phyloP scores from a whole-genome alignment of 2,113 vertebrate species.

The Sinosuthora webbiana region DNA sequence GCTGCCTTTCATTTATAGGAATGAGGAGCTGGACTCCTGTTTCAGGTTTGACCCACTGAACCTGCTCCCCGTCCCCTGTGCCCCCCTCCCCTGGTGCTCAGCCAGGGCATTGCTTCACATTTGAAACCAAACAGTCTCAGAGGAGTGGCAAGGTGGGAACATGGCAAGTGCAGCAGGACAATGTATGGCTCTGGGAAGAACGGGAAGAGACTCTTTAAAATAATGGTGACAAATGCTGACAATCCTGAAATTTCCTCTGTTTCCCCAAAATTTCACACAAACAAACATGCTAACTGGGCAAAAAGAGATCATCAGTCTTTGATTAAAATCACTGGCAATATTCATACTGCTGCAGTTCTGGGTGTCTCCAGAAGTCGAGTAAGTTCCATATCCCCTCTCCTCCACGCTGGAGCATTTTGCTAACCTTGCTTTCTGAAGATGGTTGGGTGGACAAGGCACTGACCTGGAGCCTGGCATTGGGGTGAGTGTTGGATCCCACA shows the following conservation, averaged over 20 bases:
- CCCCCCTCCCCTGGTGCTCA: background rate
- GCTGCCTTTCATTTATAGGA: constrained; percentile 33
- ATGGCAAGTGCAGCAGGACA: rapidly evolving
- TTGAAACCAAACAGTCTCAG: background rate
- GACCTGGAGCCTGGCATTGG: background rate
- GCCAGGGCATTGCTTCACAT: background rate
- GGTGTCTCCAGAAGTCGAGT: background rate
- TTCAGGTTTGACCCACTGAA: constrained; percentile 30
- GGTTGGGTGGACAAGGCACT: background rate
- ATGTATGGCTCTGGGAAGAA: background rate
- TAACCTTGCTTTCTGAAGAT: background rate
- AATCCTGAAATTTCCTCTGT: background rate
- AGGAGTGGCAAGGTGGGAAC: background rate
- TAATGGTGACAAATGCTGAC: background rate
- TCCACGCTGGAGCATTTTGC: background rate
- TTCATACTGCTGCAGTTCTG: background rate
- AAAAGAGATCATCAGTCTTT: background rate
- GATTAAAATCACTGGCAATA: background rate
- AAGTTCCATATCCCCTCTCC: background rate
- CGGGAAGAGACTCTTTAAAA: background rate
- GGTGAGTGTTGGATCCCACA: background rate
- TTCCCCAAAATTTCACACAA: background rate
- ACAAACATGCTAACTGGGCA: background rate
- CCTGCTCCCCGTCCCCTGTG: background rate
- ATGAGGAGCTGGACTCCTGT: constrained; percentile 21